phyloP scores from a whole-genome alignment of 2,113 vertebrate genomes.

The Lampris megalopsis region DNA sequence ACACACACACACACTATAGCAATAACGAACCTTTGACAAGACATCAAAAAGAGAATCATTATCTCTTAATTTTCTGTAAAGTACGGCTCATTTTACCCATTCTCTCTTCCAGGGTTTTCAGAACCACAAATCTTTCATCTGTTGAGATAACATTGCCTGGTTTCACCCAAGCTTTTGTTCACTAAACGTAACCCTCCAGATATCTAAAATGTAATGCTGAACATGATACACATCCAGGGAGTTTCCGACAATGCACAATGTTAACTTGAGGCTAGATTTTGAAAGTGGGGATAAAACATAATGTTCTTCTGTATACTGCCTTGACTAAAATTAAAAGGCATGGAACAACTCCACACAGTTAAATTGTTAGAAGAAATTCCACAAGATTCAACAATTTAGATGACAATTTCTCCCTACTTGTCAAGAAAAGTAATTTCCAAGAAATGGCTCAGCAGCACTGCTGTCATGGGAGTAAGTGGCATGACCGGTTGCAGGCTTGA shows the following conservation, averaged over 20 bases:
- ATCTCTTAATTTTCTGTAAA: slow-evolving; percentile 50
- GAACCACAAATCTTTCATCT: slow-evolving; percentile 63
- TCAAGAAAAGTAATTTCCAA: too few relatives aligned
- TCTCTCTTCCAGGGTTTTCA: slow-evolving; percentile 28
- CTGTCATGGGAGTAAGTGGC: too few relatives aligned
- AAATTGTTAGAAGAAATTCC: too few relatives aligned
- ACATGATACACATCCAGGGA: slow-evolving; percentile 52
- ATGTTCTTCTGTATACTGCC: slow-evolving; percentile 26
- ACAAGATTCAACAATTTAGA: too few relatives aligned
- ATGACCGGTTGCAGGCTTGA: too few relatives aligned
- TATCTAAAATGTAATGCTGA: slow-evolving; percentile 51
- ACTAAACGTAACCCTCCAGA: slow-evolving; percentile 43
- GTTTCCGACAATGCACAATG: slow-evolving; percentile 23
- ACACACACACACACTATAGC: neutral
- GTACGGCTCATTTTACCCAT: slow-evolving; percentile 45
- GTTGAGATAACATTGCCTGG: slow-evolving; percentile 39
- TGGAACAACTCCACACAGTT: too few relatives aligned
- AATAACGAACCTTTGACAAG: slow-evolving; percentile 10
- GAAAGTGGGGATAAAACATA: slow-evolving; percentile 35
- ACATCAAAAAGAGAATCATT: slow-evolving; percentile 45
- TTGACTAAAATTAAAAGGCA: too few relatives aligned
- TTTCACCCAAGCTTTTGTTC: slow-evolving; percentile 50
- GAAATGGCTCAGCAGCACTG: too few relatives aligned
- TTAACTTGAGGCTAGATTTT: slow-evolving; percentile 54
- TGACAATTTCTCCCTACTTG: too few relatives aligned